Conservation (phyloP, 2,888 invertebrate species). For the Vanessa cardui region DNA sequence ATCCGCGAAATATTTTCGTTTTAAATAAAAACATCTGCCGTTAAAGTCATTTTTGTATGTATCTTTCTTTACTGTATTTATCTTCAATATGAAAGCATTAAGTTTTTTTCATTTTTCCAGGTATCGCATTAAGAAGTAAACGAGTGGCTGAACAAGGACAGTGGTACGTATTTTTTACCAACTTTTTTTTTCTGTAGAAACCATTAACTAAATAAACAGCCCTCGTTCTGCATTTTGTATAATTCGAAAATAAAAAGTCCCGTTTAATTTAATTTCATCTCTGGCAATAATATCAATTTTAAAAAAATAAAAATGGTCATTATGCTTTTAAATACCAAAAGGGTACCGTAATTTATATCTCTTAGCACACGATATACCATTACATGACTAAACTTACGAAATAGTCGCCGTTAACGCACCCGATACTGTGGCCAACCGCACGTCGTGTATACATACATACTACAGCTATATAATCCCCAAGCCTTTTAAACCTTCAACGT, state of each 20-base stretch:
- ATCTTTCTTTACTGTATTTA: not conserved
- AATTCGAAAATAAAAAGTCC: too few species aligned
- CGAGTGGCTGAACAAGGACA: constrained; percentile 74
- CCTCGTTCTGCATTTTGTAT: not conserved
- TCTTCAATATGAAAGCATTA: too few species aligned
- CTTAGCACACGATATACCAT: constrained; percentile 18
- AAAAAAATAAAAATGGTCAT: too few species aligned
- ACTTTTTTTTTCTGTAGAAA: constrained; percentile 5
- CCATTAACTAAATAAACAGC: not conserved
- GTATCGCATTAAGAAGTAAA: constrained; percentile 59
- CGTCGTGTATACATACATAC: constrained; percentile 16
- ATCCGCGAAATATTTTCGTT: not conserved
- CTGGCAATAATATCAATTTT: too few species aligned
- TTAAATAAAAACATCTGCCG: not conserved
- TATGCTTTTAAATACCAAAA: too few species aligned
- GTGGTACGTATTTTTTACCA: constrained; percentile 54
- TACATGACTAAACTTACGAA: constrained; percentile 39
- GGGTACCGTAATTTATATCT: not conserved
- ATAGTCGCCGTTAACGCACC: constrained; percentile 34
- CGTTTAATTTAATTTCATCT: too few species aligned
- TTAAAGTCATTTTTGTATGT: not conserved
- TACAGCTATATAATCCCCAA: not conserved
- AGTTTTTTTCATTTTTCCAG: constrained; percentile 58
- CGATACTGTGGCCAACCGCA: constrained; percentile 37
- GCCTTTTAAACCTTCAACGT: constrained; percentile 26